Evolutionary conservation across 2,797 vertebrate genomes (phyloP).

Genomic region (Karalla daura): DNA sequence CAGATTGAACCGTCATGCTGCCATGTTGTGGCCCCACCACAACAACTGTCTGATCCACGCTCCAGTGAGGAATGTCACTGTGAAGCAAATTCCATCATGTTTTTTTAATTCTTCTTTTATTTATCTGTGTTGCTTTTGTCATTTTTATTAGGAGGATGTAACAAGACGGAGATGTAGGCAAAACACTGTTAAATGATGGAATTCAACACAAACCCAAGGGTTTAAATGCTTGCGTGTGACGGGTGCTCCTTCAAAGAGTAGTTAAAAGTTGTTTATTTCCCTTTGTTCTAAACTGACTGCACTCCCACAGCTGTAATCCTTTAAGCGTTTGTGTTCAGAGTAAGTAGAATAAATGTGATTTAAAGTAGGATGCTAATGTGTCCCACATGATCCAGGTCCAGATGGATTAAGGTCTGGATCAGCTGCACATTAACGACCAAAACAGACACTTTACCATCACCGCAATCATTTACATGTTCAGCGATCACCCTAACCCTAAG

Average conservation of each 20-base stretch:
- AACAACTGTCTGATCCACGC: too few relatives aligned
- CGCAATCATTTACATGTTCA: neutral
- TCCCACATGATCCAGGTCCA: constrained; percentile 24
- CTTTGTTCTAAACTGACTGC: constrained; percentile 13
- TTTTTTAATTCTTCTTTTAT: neutral
- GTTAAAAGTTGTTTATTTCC: constrained; percentile 56
- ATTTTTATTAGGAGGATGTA: neutral
- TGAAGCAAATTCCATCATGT: neutral
- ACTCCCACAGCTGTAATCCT: constrained; percentile 49
- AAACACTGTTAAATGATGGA: constrained; percentile 16
- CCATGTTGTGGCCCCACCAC: neutral
- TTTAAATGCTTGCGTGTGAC: constrained; percentile 36
- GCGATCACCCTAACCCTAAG: neutral
- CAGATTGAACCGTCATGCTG: constrained; percentile 9
- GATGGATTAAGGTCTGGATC: constrained; percentile 3
- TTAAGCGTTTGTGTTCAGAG: constrained; percentile 24
- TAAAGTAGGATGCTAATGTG: constrained; percentile 10
- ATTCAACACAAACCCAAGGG: constrained; percentile 18
- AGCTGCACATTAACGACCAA: neutral
- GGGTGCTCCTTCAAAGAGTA: constrained; percentile 19
- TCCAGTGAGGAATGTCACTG: too few relatives aligned
- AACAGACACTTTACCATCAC: neutral
- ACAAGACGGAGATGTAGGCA: neutral
- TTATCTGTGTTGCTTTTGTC: neutral
- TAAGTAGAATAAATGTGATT: constrained; percentile 29